Conservation (phyloP, 1,140 invertebrate genomes). For the Dryas iulia region DNA sequence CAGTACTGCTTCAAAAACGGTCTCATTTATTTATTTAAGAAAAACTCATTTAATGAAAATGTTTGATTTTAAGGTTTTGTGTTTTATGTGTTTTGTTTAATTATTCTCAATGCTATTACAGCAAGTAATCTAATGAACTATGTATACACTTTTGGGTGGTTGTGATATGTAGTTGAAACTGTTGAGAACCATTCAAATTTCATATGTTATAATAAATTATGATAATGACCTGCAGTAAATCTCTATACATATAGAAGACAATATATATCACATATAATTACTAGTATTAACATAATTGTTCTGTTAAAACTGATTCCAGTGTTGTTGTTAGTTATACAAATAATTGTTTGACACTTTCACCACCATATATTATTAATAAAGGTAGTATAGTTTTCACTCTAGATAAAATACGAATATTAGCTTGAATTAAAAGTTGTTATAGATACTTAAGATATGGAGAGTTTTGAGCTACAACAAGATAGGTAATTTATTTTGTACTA, state of each 20-base stretch:
- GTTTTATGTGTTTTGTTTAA: background rate
- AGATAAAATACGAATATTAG: background rate
- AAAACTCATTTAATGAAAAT: too few relatives aligned
- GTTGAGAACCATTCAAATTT: too few relatives aligned
- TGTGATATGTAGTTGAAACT: background rate
- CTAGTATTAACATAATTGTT: background rate
- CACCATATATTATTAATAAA: background rate
- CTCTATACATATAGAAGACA: background rate
- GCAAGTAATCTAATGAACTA: background rate
- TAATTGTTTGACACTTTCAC: background rate
- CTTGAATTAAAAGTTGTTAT: constrained; percentile 1
- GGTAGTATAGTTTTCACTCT: background rate
- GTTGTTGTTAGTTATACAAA: background rate
- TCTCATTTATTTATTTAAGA: too few relatives aligned
- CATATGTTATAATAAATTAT: background rate
- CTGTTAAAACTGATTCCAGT: background rate
- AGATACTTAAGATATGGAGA: constrained; percentile 7
- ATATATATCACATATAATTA: background rate
- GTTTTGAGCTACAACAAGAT: constrained; percentile 13
- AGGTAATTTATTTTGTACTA: constrained; percentile 56
- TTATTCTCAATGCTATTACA: background rate
- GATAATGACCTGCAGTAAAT: background rate
- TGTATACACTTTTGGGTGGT: background rate
- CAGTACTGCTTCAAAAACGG: background rate
- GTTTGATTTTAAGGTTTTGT: background rate